These are phyloP conservation scores for Threskiornis aethiopicus DNA, from an alignment of 2,797 vertebrate species.

Conservation along the genomic window DNA sequence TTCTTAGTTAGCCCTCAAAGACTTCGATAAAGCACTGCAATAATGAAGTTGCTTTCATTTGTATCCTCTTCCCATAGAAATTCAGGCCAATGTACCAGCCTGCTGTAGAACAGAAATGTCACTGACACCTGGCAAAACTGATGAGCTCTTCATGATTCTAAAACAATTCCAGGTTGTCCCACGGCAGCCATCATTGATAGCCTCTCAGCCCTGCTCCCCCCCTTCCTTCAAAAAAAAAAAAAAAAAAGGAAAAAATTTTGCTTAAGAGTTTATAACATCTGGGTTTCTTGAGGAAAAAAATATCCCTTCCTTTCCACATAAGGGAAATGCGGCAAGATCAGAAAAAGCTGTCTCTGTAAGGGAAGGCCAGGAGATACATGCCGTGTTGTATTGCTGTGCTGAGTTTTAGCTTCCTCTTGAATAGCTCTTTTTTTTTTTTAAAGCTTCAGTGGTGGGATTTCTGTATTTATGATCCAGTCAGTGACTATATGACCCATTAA, in stretches of 20 bases:
- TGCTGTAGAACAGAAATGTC: neutral
- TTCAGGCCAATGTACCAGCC: neutral
- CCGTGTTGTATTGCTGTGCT: neutral
- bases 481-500: neutral
- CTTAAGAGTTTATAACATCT: too few species aligned
- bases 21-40: neutral
- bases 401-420: neutral
- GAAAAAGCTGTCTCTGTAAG: neutral
- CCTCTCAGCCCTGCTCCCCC: neutral
- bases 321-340: neutral
- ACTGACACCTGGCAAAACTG: neutral
- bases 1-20: constrained; percentile 19
- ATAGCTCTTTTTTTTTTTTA: neutral
- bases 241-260: neutral
- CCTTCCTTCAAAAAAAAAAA: neutral
- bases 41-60: constrained; percentile 16
- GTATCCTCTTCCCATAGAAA: neutral
- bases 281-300: neutral
- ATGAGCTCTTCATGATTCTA: constrained; percentile 10
- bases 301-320: neutral
- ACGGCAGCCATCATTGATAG: neutral
- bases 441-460: neutral
- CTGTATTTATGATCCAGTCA: neutral
- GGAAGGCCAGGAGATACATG: neutral
- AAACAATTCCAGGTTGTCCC: neutral